phyloP scores from a whole-genome alignment of 2,888 invertebrate species.

The Aplocera efformata region DNA sequence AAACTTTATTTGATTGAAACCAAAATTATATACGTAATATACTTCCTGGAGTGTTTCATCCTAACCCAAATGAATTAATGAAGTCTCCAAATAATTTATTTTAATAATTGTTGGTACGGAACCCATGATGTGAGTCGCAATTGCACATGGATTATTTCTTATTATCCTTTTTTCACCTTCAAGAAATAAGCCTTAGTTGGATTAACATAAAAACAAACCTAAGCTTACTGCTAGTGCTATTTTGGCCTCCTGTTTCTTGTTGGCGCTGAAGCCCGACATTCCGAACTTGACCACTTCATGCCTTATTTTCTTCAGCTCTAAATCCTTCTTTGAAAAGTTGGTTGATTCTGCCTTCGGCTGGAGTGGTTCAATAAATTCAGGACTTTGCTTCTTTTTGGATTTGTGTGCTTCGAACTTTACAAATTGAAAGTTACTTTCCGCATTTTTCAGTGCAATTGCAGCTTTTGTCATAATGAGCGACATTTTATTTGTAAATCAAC shows the following conservation, averaged over 20 bases:
- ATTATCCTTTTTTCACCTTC: too few relatives aligned
- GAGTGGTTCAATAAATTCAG: slow-evolving; percentile 28
- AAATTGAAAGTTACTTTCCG: slow-evolving; percentile 63
- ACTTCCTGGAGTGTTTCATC: too few relatives aligned
- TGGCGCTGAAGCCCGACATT: slow-evolving; percentile 86
- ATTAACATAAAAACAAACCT: slow-evolving; percentile 67
- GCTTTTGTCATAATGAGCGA: slow-evolving; percentile 74
- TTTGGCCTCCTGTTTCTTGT: slow-evolving; percentile 88
- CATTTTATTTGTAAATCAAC: slow-evolving; percentile 47
- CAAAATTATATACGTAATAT: too few relatives aligned
- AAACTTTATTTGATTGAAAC: too few relatives aligned
- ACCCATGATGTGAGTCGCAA: too few relatives aligned
- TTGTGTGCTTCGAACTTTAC: slow-evolving; percentile 77
- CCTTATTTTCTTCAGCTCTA: slow-evolving; percentile 87
- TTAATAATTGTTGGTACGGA: too few relatives aligned
- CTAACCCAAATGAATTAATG: too few relatives aligned
- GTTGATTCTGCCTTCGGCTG: slow-evolving; percentile 27
- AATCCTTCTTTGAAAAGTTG: slow-evolving; percentile 57
- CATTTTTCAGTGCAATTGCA: slow-evolving; percentile 66
- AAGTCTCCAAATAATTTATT: too few relatives aligned
- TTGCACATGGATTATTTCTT: too few relatives aligned
- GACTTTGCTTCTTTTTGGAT: slow-evolving; percentile 58
- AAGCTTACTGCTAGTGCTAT: slow-evolving; percentile 88
- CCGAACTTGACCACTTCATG: slow-evolving; percentile 93
- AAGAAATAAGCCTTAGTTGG: too few relatives aligned